Percentiles rank a stretch among this genome's conserved stretches.
Evolutionary conservation across 2,888 invertebrate genomes (phyloP).

Genomic region (Penaeus monodon): DNA sequence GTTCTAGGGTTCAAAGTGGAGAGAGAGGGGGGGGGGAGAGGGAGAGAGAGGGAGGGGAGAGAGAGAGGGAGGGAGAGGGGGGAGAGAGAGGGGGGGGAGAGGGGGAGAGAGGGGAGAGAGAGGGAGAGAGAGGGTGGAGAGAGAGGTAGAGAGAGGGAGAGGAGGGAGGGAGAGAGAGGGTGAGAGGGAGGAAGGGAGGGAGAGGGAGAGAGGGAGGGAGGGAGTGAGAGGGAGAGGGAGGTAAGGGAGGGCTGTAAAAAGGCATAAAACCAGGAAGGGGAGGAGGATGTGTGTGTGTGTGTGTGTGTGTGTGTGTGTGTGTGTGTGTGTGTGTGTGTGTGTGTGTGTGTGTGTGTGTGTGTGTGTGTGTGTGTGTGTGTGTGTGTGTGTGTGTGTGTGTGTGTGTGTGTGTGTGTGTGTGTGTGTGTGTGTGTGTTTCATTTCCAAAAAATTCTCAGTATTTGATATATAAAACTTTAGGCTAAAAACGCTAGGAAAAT

Average conservation of each 20-base stretch:
- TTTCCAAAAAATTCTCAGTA: too few relatives aligned
- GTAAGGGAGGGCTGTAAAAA: background rate
- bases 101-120: background rate
- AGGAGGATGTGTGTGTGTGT: background rate
- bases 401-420: slow-evolving; percentile 9
- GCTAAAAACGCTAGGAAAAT: too few relatives aligned
- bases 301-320: background rate
- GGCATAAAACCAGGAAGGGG: background rate
- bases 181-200: background rate
- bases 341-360: slow-evolving; percentile 24
- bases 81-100: background rate
- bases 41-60: background rate
- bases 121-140: background rate
- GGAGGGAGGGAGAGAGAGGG: background rate
- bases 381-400: slow-evolving; percentile 12
- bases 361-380: slow-evolving; percentile 20
- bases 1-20: too few relatives aligned
- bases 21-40: background rate
- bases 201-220: background rate
- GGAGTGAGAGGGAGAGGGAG: background rate
- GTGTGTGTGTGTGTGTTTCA: slow-evolving; percentile 9
- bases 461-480: too few relatives aligned
- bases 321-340: too few relatives aligned
- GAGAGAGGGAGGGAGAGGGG: background rate
- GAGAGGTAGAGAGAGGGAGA: background rate